Base-by-base conservation (phyloP, 1,140 invertebrate species). In the Drosophila jambulina region DNA sequence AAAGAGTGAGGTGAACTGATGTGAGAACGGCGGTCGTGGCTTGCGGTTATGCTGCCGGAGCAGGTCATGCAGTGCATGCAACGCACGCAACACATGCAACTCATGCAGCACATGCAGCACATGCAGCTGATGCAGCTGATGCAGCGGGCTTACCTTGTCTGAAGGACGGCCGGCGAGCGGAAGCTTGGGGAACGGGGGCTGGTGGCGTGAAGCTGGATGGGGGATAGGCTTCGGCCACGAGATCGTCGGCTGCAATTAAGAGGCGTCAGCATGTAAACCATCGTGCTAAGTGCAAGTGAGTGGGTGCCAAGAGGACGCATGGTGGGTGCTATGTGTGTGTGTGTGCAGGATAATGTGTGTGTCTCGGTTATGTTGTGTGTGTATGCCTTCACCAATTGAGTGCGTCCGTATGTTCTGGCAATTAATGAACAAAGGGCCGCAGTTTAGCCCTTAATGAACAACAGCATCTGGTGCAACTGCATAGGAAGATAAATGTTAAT, bases 221-320 rank as follows among this genome's bases (percentile, higher is more conserved):
- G 10, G 56, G 74, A 25, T 43, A 53, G 34, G 23, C 40, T 29
- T 54, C 40, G 27, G 21, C 34, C 54, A 65, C 53, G 34, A 45
- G 34, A 40, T 43, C 40, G 27, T 36, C 57, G 23, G 51, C 84
- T 87, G 84, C 61, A 88, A 87, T 80, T 88, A 87, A 90, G 82
- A 84, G 65, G 64, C 62, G 68, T 62, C 67, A 56, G 70, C 67
- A 65, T 82, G 83, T 87, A 68, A 82, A 59, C 70, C 45, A 76
- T 70, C 48, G 75, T 71, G 64, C 62, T 38, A 53, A 58, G 74
- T 76, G 72, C 70, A 36, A 54, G 69, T 75, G 32, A 40, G 38
- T 34, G 45, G 46, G 61, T 57, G 45, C 46, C 40, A 45, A 9
- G 53, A 34, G 51, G 21, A 42, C 23, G 38, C 42, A 58, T 19